A percentile compares a stretch with the other conserved stretches of the same genome.
These are phyloP conservation scores for Brotula barbata DNA, from an alignment of 2,797 vertebrate species.

Conservation along the genomic window DNA sequence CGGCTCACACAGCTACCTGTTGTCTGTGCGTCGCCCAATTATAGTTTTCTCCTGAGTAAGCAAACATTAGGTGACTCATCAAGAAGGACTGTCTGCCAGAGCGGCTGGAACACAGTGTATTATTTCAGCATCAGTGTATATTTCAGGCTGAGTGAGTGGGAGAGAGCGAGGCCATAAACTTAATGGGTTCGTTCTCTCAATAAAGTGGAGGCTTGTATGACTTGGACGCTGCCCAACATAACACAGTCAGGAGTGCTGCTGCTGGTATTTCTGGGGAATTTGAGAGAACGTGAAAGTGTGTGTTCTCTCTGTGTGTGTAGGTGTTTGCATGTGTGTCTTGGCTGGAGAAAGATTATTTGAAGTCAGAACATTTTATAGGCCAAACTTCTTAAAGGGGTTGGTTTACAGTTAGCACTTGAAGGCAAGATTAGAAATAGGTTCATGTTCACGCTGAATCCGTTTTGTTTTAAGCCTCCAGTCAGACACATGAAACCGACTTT, in stretches of 20 bases:
- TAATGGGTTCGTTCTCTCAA: constrained; percentile 70
- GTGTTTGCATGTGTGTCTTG: constrained; percentile 17
- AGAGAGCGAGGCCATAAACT: constrained; percentile 55
- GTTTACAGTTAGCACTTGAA: not conserved
- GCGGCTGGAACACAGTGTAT: constrained; percentile 60
- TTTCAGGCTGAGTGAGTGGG: constrained; percentile 58
- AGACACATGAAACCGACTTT: too few relatives aligned
- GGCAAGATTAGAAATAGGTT: not conserved
- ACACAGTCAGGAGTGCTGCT: constrained; percentile 30
- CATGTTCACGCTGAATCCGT: too few relatives aligned
- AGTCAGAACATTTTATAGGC: not conserved
- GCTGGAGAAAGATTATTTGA: constrained; percentile 3
- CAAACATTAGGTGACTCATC: constrained; percentile 74
- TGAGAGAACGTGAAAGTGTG: constrained; percentile 35
- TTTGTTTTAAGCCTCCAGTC: too few relatives aligned
- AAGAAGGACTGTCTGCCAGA: constrained; percentile 51
- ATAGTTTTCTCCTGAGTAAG: constrained; percentile 68
- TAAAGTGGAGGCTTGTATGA: constrained; percentile 67
- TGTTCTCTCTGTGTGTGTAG: constrained; percentile 11
- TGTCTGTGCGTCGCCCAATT: constrained; percentile 60
- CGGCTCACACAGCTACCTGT: constrained; percentile 64
- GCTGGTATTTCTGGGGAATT: constrained; percentile 38
- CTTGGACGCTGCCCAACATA: constrained; percentile 63
- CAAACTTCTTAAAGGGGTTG: not conserved
- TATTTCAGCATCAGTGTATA: constrained; percentile 69